Evolutionary conservation across 2,888 invertebrate species (phyloP).

Genomic region (Eupeodes latifasciatus): DNA sequence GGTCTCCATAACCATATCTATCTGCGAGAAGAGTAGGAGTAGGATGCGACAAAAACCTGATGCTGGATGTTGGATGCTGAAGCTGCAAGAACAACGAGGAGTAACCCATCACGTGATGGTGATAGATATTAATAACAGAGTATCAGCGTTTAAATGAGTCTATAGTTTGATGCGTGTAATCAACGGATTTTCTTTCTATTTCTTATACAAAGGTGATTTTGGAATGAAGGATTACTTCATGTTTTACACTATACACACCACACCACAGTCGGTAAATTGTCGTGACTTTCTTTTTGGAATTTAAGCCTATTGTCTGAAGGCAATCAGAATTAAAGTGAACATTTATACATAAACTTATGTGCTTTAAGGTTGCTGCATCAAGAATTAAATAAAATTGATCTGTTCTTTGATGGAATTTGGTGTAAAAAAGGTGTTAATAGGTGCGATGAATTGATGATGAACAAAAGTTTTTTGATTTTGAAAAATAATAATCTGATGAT

Average conservation of each 20-base stretch:
- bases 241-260: neutral
- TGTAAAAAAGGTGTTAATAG: slow-evolving; percentile 67
- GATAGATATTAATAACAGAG: slow-evolving; percentile 70
- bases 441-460: slow-evolving; percentile 51
- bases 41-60: slow-evolving; percentile 58
- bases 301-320: slow-evolving; percentile 25
- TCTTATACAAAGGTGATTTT: slow-evolving; percentile 26
- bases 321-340: slow-evolving; percentile 47
- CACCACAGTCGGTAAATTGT: neutral
- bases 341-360: slow-evolving; percentile 3
- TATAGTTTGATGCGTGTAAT: slow-evolving; percentile 57
- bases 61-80: slow-evolving; percentile 13
- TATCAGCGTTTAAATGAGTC: slow-evolving; percentile 64
- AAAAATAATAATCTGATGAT: slow-evolving; percentile 19
- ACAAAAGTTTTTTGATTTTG: slow-evolving; percentile 46
- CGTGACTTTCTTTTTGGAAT: slow-evolving; percentile 41
- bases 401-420: slow-evolving; percentile 50
- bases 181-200: slow-evolving; percentile 21
- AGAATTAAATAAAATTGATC: slow-evolving; percentile 58
- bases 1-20: neutral
- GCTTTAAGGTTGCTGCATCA: neutral
- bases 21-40: slow-evolving; percentile 51
- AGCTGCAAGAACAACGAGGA: slow-evolving; percentile 49
- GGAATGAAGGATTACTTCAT: slow-evolving; percentile 6
- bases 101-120: slow-evolving; percentile 60